Evolutionary conservation across 2,113 vertebrate genomes (phyloP).

Genomic region (Meles meles): DNA sequence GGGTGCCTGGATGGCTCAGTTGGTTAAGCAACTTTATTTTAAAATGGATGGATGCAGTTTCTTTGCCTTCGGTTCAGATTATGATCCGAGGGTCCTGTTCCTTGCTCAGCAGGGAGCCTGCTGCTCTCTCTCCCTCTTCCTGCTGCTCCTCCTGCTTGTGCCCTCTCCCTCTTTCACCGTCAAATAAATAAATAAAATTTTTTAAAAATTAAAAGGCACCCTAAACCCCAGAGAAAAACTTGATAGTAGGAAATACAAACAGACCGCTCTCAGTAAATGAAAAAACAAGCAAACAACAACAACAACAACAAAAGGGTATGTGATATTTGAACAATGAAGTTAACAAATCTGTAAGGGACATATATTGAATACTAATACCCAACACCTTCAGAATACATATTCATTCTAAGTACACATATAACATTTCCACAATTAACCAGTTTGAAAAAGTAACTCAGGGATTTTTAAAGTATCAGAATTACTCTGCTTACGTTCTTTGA

Average conservation of each 20-base stretch:
- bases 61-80: no score
- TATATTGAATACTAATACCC: neutral
- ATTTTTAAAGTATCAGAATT: neutral
- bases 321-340: neutral
- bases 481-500: neutral
- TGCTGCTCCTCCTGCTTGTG: no score
- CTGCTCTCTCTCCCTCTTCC: no score
- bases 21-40: no score
- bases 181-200: no score
- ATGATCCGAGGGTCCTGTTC: no score
- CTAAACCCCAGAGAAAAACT: neutral
- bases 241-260: neutral
- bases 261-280: neutral
- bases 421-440: neutral
- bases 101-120: no score
- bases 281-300: neutral
- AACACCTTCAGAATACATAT: neutral
- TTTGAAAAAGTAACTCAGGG: neutral
- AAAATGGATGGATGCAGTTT: no score
- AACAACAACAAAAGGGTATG: neutral
- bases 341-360: neutral
- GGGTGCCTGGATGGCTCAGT: no score
- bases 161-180: no score
- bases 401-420: neutral
- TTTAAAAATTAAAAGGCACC: neutral